phyloP scores from a whole-genome alignment of 1,140 invertebrate species.

The Anastrepha ludens region DNA sequence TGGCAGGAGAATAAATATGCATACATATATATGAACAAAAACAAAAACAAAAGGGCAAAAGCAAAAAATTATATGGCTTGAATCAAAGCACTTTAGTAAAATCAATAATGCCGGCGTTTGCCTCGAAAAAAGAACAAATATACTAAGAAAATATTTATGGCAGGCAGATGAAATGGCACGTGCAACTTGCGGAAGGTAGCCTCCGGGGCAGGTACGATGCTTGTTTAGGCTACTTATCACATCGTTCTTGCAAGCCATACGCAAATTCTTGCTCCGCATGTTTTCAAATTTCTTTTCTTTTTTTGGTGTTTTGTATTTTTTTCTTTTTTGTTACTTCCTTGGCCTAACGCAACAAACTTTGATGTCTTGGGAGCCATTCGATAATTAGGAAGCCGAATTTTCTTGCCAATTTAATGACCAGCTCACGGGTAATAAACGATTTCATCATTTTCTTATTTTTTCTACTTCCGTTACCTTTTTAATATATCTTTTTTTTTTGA shows the following conservation, averaged over 20 bases:
- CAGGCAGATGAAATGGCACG: too few relatives aligned
- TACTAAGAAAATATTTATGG: too few relatives aligned
- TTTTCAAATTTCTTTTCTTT: not conserved
- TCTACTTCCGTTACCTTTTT: not conserved
- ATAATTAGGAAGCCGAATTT: slow-evolving; percentile 5
- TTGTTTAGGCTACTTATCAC: not conserved
- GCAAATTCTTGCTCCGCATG: not conserved
- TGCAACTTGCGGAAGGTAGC: not conserved
- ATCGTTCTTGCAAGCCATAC: not conserved
- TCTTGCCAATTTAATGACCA: not conserved
- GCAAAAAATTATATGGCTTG: not conserved
- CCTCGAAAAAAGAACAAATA: too few relatives aligned
- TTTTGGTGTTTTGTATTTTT: not conserved
- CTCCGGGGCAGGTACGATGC: not conserved
- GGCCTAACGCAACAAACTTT: not conserved
- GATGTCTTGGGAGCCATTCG: slow-evolving; percentile 5
- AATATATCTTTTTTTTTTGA: too few relatives aligned
- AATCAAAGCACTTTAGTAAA: slow-evolving; percentile 22
- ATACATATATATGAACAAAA: too few relatives aligned
- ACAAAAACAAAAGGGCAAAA: not conserved
- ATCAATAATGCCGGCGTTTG: slow-evolving; percentile 21
- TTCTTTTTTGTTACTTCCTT: not conserved
- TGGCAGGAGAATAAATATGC: not conserved
- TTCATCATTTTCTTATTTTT: not conserved
- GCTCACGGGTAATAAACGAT: not conserved